Conservation (phyloP, 2,797 vertebrate species). For the Botia kubotai region DNA sequence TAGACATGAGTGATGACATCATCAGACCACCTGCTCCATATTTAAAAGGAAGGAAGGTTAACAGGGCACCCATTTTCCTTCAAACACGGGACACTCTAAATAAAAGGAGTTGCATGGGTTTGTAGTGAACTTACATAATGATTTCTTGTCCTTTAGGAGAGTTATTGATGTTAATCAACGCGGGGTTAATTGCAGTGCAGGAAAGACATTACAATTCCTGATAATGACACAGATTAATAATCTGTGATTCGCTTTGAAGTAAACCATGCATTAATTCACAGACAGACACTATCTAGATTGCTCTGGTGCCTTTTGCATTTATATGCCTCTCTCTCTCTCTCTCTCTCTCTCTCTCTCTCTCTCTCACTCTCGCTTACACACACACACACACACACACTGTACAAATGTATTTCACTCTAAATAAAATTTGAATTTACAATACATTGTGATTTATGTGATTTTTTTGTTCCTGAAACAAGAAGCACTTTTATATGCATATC, state of each 20-base stretch:
- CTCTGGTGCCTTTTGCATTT: no score
- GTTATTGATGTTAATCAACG: conserved; percentile 73
- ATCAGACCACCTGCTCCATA: conserved; percentile 12
- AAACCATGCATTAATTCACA: neutral
- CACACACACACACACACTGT: no score
- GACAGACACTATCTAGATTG: no score
- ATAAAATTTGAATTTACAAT: no score
- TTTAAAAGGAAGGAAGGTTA: conserved; percentile 10
- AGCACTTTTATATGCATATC: no score
- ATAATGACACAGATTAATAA: conserved; percentile 39
- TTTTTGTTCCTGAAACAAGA: no score
- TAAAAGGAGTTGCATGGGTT: conserved; percentile 10
- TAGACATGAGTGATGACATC: conserved; percentile 23
- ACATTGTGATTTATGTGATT: no score
- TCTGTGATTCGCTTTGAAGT: conserved; percentile 12
- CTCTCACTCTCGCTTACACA: no score
- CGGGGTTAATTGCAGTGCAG: conserved; percentile 72
- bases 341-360: no score
- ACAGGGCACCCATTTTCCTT: conserved; percentile 1
- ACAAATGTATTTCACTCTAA: no score
- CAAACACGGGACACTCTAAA: neutral
- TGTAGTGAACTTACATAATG: conserved; percentile 53
- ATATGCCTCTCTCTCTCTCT: no score
- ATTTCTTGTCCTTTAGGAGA: conserved; percentile 66
- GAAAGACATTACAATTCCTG: conserved; percentile 36